These are phyloP conservation scores for Sinosuthora webbiana DNA, from an alignment of 2,113 vertebrate species.

Conservation along the genomic window DNA sequence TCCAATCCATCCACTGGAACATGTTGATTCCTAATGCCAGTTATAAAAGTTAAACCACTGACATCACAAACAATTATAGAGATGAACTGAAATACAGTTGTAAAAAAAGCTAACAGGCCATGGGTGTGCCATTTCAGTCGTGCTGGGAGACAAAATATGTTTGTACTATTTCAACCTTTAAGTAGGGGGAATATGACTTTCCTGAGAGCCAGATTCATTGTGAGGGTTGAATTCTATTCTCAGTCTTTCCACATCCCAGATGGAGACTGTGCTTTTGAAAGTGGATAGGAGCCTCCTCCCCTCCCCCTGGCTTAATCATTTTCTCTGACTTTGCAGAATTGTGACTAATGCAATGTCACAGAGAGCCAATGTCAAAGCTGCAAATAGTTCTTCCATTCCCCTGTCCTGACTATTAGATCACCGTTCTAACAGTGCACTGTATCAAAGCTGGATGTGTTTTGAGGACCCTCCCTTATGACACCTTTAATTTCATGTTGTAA, in stretches of 20 bases:
- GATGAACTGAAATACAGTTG: background rate
- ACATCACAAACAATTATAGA: conserved; percentile 19
- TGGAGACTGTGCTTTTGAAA: background rate
- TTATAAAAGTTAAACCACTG: conserved; percentile 12
- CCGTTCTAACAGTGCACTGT: background rate
- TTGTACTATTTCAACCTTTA: conserved; percentile 26
- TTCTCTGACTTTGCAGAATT: conserved; percentile 52
- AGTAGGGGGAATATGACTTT: background rate
- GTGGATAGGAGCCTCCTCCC: background rate
- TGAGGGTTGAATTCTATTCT: conserved; percentile 12
- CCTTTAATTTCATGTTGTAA: background rate
- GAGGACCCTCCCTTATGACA: background rate
- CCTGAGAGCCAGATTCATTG: background rate
- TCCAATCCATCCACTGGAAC: background rate
- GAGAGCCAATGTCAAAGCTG: background rate
- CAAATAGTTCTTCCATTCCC: background rate
- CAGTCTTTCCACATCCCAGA: background rate
- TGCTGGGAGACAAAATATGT: background rate
- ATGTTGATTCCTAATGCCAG: background rate
- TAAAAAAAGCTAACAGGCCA: conserved; percentile 8
- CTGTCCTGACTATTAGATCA: background rate
- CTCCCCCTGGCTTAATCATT: background rate
- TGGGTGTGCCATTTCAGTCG: conserved; percentile 16
- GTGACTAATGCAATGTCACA: conserved; percentile 31
- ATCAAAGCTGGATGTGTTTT: background rate